These are phyloP conservation scores for Gorsachius magnificus DNA, from an alignment of 2,797 vertebrate genomes.

Conservation along the genomic window DNA sequence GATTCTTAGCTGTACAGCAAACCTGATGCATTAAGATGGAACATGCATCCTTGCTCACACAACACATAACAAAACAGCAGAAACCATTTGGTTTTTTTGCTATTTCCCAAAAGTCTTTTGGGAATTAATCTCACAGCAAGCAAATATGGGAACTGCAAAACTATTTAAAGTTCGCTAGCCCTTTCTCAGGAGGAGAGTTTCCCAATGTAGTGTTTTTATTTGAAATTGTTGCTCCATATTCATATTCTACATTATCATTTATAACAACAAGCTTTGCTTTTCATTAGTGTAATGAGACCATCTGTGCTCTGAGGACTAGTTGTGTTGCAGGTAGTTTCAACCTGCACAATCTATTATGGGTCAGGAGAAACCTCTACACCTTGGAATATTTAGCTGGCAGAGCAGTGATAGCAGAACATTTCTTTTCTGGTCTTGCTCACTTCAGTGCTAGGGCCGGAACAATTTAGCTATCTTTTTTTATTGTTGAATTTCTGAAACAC, in stretches of 20 bases:
- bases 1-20: not conserved
- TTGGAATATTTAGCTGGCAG: not conserved
- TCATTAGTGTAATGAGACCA: not conserved
- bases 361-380: not conserved
- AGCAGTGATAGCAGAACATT: not conserved
- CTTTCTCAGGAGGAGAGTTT: not conserved
- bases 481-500: not conserved
- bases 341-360: not conserved
- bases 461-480: not conserved
- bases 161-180: not conserved
- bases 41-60: not conserved
- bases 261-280: not conserved
- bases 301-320: not conserved
- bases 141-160: not conserved
- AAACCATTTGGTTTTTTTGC: not conserved
- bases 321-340: not conserved
- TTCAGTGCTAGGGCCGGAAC: not conserved
- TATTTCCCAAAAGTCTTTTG: not conserved
- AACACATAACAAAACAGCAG: not conserved
- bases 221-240: not conserved
- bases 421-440: not conserved
- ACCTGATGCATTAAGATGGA: not conserved
- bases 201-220: not conserved
- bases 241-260: not conserved
- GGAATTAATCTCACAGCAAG: not conserved